Evolutionary conservation across 1,140 invertebrate species (phyloP), one percentile per base, ranked within the genome.

Genomic region (Brachionus rotundiformis): DNA sequence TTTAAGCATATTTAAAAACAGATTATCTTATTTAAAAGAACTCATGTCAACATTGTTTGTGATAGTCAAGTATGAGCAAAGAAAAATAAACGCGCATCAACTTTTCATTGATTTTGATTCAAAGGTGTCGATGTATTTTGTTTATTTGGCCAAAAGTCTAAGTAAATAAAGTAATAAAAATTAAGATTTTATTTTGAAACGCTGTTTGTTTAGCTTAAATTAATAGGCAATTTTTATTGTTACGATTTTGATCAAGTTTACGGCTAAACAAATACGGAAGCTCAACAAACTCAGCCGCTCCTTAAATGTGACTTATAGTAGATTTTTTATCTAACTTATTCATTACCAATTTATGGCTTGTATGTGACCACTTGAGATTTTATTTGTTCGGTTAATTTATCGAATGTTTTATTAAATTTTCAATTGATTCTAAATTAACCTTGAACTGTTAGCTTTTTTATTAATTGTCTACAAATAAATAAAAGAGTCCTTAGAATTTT

Each of bases 201-300:
- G 8, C n/a, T 54, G 19, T 54, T 54, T 54, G 47, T 19, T 54
- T 54, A 54, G 47, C 47, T 54, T 54, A 54, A 54, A 54, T 54
- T 54, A 54, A 54, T 54, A n/a, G 47, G 4, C 47, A 54, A 54
- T 54, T 54, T 54, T 54, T 54, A 54, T 54, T 54, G 47, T 54
- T 54, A 54, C 47, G 47, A 54, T n/a, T 54, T 54, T 54, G 47
- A 25, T 54, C 47, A 54, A 54, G 47, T 54, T 54, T 54, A 19
- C 47, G 47, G 16, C 47, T 54, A 54, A 54, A 16, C 19, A 54
- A 54, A 54, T 7, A 54, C 47, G 47, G 47, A 54, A 23, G 23
- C 19, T n/a, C 47, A 54, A 54, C 47, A 54, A 54, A 54, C 47
- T 54, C 47, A 54, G 23, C 47, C 47, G 47, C 47, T 54, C 47